Base-by-base conservation (phyloP, 2,797 vertebrate species). In the Hephaestus fuliginosus region DNA sequence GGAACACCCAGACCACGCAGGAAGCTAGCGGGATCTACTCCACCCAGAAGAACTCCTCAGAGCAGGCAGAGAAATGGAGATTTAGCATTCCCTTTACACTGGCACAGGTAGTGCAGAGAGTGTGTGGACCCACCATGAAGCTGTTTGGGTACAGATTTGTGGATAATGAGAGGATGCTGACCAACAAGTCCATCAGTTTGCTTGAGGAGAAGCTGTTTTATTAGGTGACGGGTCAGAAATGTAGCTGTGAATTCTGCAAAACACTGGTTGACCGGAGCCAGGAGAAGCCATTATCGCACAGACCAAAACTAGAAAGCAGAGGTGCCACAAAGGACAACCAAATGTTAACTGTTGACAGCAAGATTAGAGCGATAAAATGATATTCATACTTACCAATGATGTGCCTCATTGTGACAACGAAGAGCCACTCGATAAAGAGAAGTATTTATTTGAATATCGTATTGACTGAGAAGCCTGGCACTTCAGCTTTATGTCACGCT, bases 61-160 rank as follows among this genome's bases (percentile, higher is more conserved):
- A 98, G 88, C 98, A 99, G 90, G 97, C 97, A 0, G 97, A 99
- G 89, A 99, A 99, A 85, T 99, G 98, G 98, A 95, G 98, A 53
- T 97, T 97, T 82, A 95, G 91, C 86, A 97, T 99, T 82, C 97
- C 98, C 48, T 99, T 97, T 91, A 97, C 97, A 86, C 90, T 99
- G 78, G 97, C 96, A 0, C 97, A 97, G 91, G 96, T 97, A 73
- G 98, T 99, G 76, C 98, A 99, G 94, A 94, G 93, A 0, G 96
- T 96, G 81, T 99, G 98, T 0, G 96, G 94, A 6, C 97, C 97
- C 0, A 95, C 97, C 82, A 98, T 99, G 98, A 95, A 60, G 39
- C 93, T 99, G 78, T 99, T 99, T 0, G 98, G 98, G 74, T 99
- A 99, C 91, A 97, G 91, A 68, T 90, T 98, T 87, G 97, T 95